Base-by-base conservation (phyloP, 2,797 vertebrate species). In the Acrossocheilus fasciatus region DNA sequence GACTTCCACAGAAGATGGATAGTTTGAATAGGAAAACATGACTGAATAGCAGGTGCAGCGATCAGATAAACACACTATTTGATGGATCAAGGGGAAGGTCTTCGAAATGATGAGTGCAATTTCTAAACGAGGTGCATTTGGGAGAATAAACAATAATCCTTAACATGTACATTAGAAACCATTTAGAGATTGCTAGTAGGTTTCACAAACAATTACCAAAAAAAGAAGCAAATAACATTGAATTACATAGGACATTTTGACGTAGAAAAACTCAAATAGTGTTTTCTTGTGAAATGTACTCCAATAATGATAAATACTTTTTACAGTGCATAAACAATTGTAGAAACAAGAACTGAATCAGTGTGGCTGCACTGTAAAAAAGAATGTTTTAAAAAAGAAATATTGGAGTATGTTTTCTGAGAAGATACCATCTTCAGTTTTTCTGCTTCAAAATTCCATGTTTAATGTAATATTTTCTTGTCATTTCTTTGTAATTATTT, bases 11-110 rank as follows among this genome's bases (percentile, higher is more conserved):
- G 69, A 72, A 72, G 66, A 59, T 6, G 30, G 39, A 62, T 36
- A 43, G 45, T 4, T 9, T 78, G 15, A 69, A 77, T 30, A 41
- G 62, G 30, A 14, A 23, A 81, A 68, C 59, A 9, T 52, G n/a
- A 69, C 26, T 77, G 15, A 75, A 70, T 34, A 68, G 45, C 75
- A 78, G 50, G 75, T 68, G 74, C 59, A 77, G 68, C 15, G 18
- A 59, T 70, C 4, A 68, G 12, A 45, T 59, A 77, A 64, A 20
- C 11, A 68, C 34, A 36, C 15, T 43, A 5, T 69, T 64, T 69
- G 30, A 30, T 57, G 23, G 34, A 39, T 84, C 34, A 69, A 77
- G 62, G 47, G 6, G 8, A 84, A 68, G 14, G 45, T 52, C 73
- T 84, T 41, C 3, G 7, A 84, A 54, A 84, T 43, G 12, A 68